Evolutionary conservation across 2,797 vertebrate species (phyloP).

Genomic region (Spinus pinus): DNA sequence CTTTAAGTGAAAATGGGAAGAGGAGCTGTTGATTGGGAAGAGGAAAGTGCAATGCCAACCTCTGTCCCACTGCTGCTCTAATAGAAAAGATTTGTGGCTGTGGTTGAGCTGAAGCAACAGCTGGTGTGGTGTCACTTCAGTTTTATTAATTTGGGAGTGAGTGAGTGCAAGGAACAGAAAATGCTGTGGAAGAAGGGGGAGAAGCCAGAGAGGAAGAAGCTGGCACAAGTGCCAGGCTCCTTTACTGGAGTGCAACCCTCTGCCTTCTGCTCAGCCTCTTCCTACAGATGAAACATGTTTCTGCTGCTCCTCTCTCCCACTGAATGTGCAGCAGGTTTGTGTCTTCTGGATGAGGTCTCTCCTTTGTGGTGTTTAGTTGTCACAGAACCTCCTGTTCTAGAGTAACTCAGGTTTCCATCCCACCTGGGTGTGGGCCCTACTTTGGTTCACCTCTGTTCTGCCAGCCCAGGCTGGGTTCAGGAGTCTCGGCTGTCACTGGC

Average conservation of each 20-base stretch:
- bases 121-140: neutral
- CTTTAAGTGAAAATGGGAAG: neutral
- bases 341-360: neutral
- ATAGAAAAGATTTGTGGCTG: neutral
- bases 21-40: neutral
- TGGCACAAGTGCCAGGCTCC: neutral
- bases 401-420: neutral
- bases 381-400: neutral
- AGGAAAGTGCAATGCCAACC: neutral
- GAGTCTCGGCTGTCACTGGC: neutral
- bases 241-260: neutral
- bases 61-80: neutral
- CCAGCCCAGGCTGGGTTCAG: neutral
- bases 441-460: neutral
- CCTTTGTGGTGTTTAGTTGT: neutral
- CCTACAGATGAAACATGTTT: neutral
- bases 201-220: neutral
- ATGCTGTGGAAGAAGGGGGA: neutral
- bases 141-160: neutral
- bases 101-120: neutral
- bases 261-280: neutral
- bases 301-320: neutral
- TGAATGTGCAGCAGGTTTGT: neutral
- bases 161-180: neutral
- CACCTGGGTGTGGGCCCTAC: neutral